phyloP scores from a whole-genome alignment of 2,797 vertebrate genomes.

The Syngnathus rostellatus region DNA sequence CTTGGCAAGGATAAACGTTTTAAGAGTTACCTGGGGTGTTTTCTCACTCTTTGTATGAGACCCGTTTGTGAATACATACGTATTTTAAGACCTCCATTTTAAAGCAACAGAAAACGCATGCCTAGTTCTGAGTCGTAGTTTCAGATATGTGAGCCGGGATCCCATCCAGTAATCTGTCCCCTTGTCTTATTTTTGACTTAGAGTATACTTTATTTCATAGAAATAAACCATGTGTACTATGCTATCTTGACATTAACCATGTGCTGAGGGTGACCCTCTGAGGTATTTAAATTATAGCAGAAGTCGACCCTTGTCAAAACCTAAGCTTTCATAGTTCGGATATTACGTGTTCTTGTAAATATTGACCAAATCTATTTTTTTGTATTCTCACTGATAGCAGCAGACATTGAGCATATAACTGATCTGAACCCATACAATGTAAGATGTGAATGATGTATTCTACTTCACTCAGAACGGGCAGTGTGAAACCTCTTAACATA shows the following conservation, averaged over 20 bases:
- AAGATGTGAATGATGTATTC: constrained; percentile 77
- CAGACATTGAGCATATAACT: constrained; percentile 77
- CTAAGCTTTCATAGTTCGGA: constrained; percentile 77
- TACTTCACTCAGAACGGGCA: constrained; percentile 65
- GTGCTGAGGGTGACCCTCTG: constrained; percentile 54
- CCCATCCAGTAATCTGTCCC: constrained; percentile 22
- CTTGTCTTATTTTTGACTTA: constrained; percentile 53
- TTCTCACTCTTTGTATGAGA: constrained; percentile 59
- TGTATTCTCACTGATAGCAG: constrained; percentile 79
- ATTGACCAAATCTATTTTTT: constrained; percentile 84
- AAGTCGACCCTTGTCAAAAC: constrained; percentile 71
- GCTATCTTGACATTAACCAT: constrained; percentile 68
- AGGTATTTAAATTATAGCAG: constrained; percentile 65
- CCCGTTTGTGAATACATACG: constrained; percentile 60
- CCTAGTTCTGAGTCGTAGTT: constrained; percentile 43
- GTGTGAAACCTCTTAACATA: constrained; percentile 58
- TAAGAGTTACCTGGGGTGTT: constrained; percentile 41
- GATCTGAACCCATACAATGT: constrained; percentile 77
- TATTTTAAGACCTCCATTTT: constrained; percentile 59
- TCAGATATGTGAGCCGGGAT: not conserved
- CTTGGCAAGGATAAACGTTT: constrained; percentile 62
- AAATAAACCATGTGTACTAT: constrained; percentile 68
- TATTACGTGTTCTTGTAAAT: constrained; percentile 87
- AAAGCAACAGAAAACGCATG: constrained; percentile 69
- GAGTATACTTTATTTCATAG: constrained; percentile 29